Conservation (phyloP, 2,113 vertebrate species). For the Ibidorhyncha struthersii region DNA sequence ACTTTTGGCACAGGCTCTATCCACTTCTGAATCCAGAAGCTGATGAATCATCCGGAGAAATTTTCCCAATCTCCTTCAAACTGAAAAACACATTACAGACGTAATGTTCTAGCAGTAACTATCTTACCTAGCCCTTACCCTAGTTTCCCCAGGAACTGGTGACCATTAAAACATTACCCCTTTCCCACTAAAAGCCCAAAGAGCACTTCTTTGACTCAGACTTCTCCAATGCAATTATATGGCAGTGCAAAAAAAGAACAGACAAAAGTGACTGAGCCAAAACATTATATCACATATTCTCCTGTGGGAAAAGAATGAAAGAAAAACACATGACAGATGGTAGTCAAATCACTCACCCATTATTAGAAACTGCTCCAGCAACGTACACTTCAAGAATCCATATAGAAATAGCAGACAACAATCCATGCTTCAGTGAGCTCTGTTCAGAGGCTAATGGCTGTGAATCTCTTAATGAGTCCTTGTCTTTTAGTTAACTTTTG, state of each 20-base stretch:
- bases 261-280: background rate
- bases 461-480: background rate
- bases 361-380: background rate
- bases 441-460: background rate
- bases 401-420: background rate
- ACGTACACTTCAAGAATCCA: background rate
- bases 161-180: background rate
- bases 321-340: background rate
- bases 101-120: background rate
- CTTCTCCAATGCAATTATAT: background rate
- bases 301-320: background rate
- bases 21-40: background rate
- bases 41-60: background rate
- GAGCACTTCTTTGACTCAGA: background rate
- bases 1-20: background rate
- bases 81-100: background rate
- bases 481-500: background rate
- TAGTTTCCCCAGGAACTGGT: background rate
- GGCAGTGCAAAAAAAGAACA: background rate
- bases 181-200: background rate
- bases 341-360: background rate
- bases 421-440: background rate
- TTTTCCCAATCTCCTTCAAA: background rate
- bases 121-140: background rate
- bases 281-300: background rate